Conservation (phyloP, 2,113 vertebrate species). For the Oophaga pumilio region DNA sequence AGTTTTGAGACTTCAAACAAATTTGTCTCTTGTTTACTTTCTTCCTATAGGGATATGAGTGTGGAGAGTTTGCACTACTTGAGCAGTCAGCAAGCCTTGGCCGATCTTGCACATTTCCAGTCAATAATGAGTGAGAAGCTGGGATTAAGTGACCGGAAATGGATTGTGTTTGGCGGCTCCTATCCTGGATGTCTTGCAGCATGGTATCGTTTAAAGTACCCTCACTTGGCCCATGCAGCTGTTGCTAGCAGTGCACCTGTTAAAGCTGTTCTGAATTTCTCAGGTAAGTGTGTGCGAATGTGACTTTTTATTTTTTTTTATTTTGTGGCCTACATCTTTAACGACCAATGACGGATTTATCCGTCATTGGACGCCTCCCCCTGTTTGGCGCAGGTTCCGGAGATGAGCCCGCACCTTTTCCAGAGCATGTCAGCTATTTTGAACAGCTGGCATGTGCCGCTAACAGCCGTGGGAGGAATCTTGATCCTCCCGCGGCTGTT, state of each 20-base stretch:
- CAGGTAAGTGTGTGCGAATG: slow-evolving; percentile 62
- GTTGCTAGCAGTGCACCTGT: slow-evolving; percentile 69
- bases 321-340: not conserved
- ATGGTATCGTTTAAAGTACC: slow-evolving; percentile 73
- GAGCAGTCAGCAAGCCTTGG: slow-evolving; percentile 70
- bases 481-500: too few species aligned
- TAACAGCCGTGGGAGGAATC: too few species aligned
- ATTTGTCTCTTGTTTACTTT: not conserved
- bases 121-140: slow-evolving; percentile 28
- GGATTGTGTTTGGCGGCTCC: slow-evolving; percentile 69
- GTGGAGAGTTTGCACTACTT: slow-evolving; percentile 66
- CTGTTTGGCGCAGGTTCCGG: too few species aligned
- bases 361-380: too few species aligned
- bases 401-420: too few species aligned
- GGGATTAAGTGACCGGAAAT: slow-evolving; percentile 64
- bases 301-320: not conserved
- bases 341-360: too few species aligned
- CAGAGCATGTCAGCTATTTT: too few species aligned
- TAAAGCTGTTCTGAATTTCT: slow-evolving; percentile 69
- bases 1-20: too few species aligned
- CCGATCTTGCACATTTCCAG: slow-evolving; percentile 72
- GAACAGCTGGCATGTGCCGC: too few species aligned
- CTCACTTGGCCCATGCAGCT: slow-evolving; percentile 68
- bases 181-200: slow-evolving; percentile 71
- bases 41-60: slow-evolving; percentile 65